Evolutionary conservation across 2,888 invertebrate genomes (phyloP).

Genomic region (Drosophila emarginata): DNA sequence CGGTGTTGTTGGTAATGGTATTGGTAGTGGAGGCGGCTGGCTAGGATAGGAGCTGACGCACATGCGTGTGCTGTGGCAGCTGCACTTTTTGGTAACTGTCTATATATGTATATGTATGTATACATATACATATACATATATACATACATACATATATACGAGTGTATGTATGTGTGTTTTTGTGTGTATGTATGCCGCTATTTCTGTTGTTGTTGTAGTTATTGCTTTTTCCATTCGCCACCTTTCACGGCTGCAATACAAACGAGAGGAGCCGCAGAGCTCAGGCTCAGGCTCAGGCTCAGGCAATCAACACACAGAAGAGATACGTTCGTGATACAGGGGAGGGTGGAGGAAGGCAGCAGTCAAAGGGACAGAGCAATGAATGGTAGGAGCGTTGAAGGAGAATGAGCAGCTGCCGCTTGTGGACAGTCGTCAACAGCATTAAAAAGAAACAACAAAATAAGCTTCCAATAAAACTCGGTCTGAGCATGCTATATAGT

Average conservation of each 20-base stretch:
- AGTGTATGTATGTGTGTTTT: not conserved
- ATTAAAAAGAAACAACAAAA: conserved; percentile 18
- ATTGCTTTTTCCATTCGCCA: conserved; percentile 7
- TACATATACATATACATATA: too few species aligned
- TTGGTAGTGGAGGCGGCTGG: not conserved
- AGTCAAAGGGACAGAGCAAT: not conserved
- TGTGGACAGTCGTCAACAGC: conserved; percentile 13
- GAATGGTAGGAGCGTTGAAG: conserved; percentile 13
- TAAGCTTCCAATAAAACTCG: conserved; percentile 44
- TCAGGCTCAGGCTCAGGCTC: conserved; percentile 4
- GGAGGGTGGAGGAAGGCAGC: conserved; percentile 22
- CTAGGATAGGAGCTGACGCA: conserved; percentile 39
- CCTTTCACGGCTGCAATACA: conserved; percentile 22
- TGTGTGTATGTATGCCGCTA: not conserved
- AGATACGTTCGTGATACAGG: not conserved
- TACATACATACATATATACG: too few species aligned
- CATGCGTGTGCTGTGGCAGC: conserved; percentile 56
- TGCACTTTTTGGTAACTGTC: conserved; percentile 11
- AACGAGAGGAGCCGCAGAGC: conserved; percentile 10
- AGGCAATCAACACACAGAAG: conserved; percentile 34
- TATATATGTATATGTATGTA: too few species aligned
- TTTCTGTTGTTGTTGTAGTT: not conserved
- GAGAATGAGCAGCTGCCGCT: conserved; percentile 42
- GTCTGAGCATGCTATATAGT: not conserved
- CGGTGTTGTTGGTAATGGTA: not conserved